Conservation (phyloP, 1,140 invertebrate genomes). For the Plodia interpunctella region DNA sequence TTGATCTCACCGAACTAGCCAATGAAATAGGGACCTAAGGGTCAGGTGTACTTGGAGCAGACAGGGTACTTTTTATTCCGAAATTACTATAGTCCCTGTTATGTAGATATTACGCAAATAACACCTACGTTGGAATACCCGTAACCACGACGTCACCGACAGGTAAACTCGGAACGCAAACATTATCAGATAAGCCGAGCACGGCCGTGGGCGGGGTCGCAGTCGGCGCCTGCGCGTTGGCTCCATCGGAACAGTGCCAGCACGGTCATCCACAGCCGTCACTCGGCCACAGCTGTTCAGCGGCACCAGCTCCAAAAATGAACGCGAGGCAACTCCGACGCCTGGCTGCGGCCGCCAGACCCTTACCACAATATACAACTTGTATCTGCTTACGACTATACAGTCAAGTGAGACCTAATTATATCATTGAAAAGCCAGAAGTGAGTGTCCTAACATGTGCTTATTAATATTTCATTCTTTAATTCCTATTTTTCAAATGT, state of each 20-base stretch:
- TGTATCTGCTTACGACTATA: slow-evolving; percentile 52
- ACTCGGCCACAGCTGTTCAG: slow-evolving; percentile 19
- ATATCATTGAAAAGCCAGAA: slow-evolving; percentile 57
- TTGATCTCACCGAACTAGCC: too few relatives aligned
- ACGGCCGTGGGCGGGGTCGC: slow-evolving; percentile 32
- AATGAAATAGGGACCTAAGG: too few relatives aligned
- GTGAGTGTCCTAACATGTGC: slow-evolving; percentile 56
- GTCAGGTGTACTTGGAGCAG: too few relatives aligned
- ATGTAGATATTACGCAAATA: neutral
- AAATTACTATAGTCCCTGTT: too few relatives aligned
- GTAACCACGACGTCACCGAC: slow-evolving; percentile 39
- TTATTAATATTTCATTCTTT: neutral
- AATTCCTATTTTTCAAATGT: neutral
- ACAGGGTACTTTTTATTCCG: too few relatives aligned
- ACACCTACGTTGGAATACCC: slow-evolving; percentile 27
- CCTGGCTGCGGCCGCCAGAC: slow-evolving; percentile 33
- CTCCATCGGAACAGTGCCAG: slow-evolving; percentile 30
- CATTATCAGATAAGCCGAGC: slow-evolving; percentile 42
- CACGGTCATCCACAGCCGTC: slow-evolving; percentile 25
- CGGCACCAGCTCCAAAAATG: slow-evolving; percentile 35
- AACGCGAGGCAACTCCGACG: slow-evolving; percentile 54
- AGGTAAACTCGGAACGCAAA: slow-evolving; percentile 51
- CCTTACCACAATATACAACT: slow-evolving; percentile 31
- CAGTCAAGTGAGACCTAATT: slow-evolving; percentile 70
- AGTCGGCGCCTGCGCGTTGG: slow-evolving; percentile 63